phyloP scores from a whole-genome alignment of 2,888 invertebrate genomes.

The Thumatha senex region DNA sequence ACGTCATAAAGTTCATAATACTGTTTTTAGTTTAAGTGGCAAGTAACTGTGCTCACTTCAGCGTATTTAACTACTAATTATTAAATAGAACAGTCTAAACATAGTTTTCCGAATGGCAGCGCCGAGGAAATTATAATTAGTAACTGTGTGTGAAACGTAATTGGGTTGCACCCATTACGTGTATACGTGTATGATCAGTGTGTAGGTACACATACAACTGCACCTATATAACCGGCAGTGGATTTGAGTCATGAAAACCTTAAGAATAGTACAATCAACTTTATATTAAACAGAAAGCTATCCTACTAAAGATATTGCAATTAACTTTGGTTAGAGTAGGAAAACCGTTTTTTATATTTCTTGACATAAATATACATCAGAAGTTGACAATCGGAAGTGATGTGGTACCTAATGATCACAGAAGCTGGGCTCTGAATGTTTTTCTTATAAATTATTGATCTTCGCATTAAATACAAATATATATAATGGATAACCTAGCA shows the following conservation, averaged over 20 bases:
- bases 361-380: neutral
- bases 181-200: slow-evolving; percentile 12
- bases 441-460: too few relatives aligned
- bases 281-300: neutral
- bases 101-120: slow-evolving; percentile 63
- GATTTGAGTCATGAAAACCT: slow-evolving; percentile 24
- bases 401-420: too few relatives aligned
- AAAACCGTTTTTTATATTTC: neutral
- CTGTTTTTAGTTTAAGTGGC: slow-evolving; percentile 41
- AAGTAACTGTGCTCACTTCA: slow-evolving; percentile 51
- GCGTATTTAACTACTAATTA: slow-evolving; percentile 59
- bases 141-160: slow-evolving; percentile 61
- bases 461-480: too few relatives aligned
- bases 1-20: slow-evolving; percentile 33
- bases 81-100: slow-evolving; percentile 64
- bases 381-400: too few relatives aligned
- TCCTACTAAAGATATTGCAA: too few relatives aligned
- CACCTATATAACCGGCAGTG: slow-evolving; percentile 12
- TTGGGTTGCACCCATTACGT: slow-evolving; percentile 55
- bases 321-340: too few relatives aligned
- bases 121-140: slow-evolving; percentile 68
- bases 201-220: slow-evolving; percentile 15
- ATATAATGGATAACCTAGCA: too few relatives aligned
- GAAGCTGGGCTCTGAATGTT: too few relatives aligned
- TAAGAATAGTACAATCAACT: slow-evolving; percentile 6